Base-by-base conservation (phyloP, 2,113 vertebrate species). In the Megaleporinus macrocephalus region DNA sequence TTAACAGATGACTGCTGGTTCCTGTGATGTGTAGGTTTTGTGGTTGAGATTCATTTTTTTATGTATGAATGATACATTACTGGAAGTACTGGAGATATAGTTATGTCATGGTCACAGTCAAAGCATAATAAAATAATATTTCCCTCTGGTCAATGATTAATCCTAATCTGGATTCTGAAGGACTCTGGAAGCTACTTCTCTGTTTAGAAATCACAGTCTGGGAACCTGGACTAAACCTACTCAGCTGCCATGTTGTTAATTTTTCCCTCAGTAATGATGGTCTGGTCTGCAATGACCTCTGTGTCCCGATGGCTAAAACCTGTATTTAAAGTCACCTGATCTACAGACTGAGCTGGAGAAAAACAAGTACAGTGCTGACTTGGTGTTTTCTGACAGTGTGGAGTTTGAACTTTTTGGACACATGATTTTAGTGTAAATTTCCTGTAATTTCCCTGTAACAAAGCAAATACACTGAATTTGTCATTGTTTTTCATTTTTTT, bases 261-360 rank as follows among this genome's bases (percentile, higher is more conserved):
- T 36, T 11, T 20, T 20, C 10, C 24, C 63, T 20, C 63, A 33
- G 18, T 29, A 66, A 68, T 68, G 7, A 36, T 30, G 65, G 18
- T 5, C 63, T 66, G 63, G 5, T 33, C 33, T 0, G 24, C 22
- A 33, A 68, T 20, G 29, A 68, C 65, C 65, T 4, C 30, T 20
- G 27, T 68, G 65, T 68, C 30, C 29, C n/a, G 15, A 5, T 5
- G 15, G 29, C 11, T 65, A 18, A 68, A 68, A 41, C 65, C 65
- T 15, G 29, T 65, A 65, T 33, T 65, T 68, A 68, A 18, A 68
- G 33, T 70, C 33, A 41, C 36, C 65, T 68, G 33, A 69, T n/a
- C 66, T 33, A 5, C 22, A n/a, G 15, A 36, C 9, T 7, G n/a
- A 26, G 59, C 59, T 65, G 65, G 18, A 47, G 26, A 76, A 33